Evolutionary conservation across 2,113 vertebrate genomes (phyloP).

Genomic region (Madoqua kirkii): DNA sequence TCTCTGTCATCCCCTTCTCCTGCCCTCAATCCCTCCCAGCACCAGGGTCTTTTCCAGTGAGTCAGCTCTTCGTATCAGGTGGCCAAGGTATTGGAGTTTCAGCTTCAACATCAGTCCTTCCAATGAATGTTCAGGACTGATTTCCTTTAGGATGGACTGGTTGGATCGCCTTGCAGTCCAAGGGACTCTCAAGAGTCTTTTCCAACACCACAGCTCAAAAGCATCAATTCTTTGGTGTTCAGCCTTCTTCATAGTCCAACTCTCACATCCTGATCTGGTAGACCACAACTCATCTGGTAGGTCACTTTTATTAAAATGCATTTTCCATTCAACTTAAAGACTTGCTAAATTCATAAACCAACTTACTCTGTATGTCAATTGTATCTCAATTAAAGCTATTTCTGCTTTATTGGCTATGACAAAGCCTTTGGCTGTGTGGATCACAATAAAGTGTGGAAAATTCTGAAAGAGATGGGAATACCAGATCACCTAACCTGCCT

Average conservation of each 20-base stretch:
- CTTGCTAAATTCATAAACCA: background rate
- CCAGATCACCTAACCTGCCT: too few relatives aligned
- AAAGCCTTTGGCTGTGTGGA: too few relatives aligned
- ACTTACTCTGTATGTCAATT: background rate
- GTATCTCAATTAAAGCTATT: background rate
- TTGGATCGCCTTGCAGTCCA: background rate
- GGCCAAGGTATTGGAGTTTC: background rate
- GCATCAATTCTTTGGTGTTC: background rate
- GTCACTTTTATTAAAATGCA: background rate
- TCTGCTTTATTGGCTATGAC: too few relatives aligned
- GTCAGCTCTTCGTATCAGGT: background rate
- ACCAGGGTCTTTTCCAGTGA: background rate
- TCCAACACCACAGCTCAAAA: background rate
- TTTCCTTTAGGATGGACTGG: background rate
- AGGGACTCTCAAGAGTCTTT: background rate
- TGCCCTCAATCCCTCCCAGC: background rate
- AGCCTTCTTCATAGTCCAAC: background rate
- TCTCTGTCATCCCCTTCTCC: background rate
- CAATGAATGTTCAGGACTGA: background rate
- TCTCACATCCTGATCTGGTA: background rate
- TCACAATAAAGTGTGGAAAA: too few relatives aligned
- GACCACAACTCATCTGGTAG: background rate
- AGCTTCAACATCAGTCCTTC: background rate
- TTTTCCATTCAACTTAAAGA: background rate
- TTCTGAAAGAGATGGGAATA: too few relatives aligned